These are phyloP conservation scores for Cyanoderma ruficeps DNA, from an alignment of 2,113 vertebrate genomes.

Conservation along the genomic window DNA sequence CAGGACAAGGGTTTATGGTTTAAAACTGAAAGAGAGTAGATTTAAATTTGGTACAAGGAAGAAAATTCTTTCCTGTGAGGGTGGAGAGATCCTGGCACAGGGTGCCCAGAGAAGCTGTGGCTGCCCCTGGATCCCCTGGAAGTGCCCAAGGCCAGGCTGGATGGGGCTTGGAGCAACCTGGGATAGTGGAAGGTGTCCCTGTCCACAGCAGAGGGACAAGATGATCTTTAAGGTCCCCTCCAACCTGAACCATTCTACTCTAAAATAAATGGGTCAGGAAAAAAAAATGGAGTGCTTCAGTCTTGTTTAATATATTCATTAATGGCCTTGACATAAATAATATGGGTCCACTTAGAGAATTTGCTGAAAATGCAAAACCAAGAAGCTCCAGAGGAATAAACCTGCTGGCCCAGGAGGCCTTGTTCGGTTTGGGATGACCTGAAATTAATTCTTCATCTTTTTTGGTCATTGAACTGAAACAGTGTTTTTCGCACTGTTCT, in stretches of 20 bases:
- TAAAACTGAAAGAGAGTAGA: not conserved
- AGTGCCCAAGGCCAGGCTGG: rapidly evolving
- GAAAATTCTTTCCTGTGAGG: rapidly evolving
- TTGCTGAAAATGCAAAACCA: constrained; percentile 28
- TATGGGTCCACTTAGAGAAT: not conserved
- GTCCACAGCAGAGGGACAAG: rapidly evolving
- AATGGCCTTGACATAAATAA: constrained; percentile 17
- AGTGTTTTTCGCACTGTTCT: not conserved
- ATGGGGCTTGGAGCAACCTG: not conserved
- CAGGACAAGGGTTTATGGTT: not conserved
- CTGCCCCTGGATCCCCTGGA: not conserved
- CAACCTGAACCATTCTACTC: not conserved
- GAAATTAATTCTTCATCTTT: constrained; percentile 30
- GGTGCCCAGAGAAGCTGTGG: not conserved
- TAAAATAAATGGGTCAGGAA: not conserved
- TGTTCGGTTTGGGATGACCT: constrained; percentile 1
- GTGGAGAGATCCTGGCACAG: not conserved
- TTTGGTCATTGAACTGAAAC: constrained; percentile 3
- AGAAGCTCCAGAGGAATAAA: constrained; percentile 5
- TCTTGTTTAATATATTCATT: constrained; percentile 26
- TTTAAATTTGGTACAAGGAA: not conserved
- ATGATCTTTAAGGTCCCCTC: not conserved
- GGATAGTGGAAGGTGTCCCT: not conserved
- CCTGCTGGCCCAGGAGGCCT: not conserved
- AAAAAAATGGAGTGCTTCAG: not conserved